phyloP scores from a whole-genome alignment of 2,888 invertebrate species.

The Drosophila borealis region DNA sequence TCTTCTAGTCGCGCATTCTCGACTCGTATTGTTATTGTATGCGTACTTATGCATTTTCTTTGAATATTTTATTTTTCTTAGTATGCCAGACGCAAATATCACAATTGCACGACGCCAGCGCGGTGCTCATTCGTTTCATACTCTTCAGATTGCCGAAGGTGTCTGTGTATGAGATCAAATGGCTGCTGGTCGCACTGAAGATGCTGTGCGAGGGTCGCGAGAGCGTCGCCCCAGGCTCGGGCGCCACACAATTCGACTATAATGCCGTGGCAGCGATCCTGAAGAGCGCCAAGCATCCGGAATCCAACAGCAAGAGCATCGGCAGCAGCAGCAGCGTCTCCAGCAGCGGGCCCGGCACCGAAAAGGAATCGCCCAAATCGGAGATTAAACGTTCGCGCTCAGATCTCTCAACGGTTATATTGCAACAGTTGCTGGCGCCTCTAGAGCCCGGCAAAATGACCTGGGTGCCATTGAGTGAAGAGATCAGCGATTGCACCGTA shows the following conservation, averaged over 20 bases:
- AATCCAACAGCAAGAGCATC: constrained; percentile 85
- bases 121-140: constrained; percentile 89
- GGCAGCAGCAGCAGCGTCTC: constrained; percentile 73
- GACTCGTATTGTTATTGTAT: neutral
- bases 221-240: constrained; percentile 27
- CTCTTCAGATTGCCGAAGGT: constrained; percentile 85
- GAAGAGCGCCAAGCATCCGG: constrained; percentile 90
- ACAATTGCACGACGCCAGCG: constrained; percentile 89
- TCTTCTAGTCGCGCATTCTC: neutral
- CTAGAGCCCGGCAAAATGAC: constrained; percentile 86
- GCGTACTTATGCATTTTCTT: constrained; percentile 14
- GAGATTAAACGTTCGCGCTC: constrained; percentile 87
- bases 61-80: constrained; percentile 78
- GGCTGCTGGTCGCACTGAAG: constrained; percentile 89
- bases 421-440: constrained; percentile 90
- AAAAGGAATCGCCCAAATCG: constrained; percentile 87
- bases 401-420: constrained; percentile 89
- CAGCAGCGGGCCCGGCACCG: constrained; percentile 78
- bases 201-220: constrained; percentile 88
- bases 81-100: constrained; percentile 89
- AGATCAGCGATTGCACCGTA: constrained; percentile 85
- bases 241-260: constrained; percentile 88
- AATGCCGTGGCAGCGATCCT: constrained; percentile 91
- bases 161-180: constrained; percentile 85
- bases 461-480: constrained; percentile 85